Evolutionary conservation across 2,888 invertebrate species (phyloP), one percentile per base, ranked within the genome.

Genomic region (Mylabris sibirica): DNA sequence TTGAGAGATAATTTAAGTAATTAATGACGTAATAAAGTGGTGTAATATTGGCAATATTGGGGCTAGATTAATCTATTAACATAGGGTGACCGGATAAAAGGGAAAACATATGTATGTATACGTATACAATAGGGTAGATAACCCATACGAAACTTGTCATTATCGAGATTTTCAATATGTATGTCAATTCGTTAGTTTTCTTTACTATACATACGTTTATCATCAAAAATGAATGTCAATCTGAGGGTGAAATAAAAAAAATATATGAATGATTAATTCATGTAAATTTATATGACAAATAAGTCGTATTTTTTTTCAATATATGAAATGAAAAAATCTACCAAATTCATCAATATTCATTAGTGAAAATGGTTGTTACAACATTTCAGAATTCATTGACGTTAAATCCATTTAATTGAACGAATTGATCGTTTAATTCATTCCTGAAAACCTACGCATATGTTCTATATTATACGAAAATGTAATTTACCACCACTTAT

Each of bases 1-100:
- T 69, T 30, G 79, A 74, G 82, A 80, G 80, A 78, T 81, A 82
- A 83, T 82, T 82, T 81, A 78, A 78, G 79, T 83, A 83, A 84
- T 84, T 84, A 84, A 84, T 84, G 83, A 83, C 80, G 82, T 83
- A 84, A 84, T 84, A 84, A 84, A 84, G 84, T 83, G 84, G 84
- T 84, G 83, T 81, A 84, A 84, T 84, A 84, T 84, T 82, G 84
- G 83, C 83, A 78, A 78, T 81, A 80, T 82, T 81, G 79, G 79
- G 78, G 84, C 82, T 80, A 80, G 82, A 83, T 82, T 81, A 83
- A 83, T 83, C 83, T 82, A 83, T 83, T 83, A 83, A 78, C 73
- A 72, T 72, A 75, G 80, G 80, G 78, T 74, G 68, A 75, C 72
- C 64, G 69, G 68, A 72, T 73, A 72, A 74, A 74, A 74, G 76